These are phyloP conservation scores for Hylaea fasciaria DNA, from an alignment of 2,888 invertebrate species.

Conservation along the genomic window DNA sequence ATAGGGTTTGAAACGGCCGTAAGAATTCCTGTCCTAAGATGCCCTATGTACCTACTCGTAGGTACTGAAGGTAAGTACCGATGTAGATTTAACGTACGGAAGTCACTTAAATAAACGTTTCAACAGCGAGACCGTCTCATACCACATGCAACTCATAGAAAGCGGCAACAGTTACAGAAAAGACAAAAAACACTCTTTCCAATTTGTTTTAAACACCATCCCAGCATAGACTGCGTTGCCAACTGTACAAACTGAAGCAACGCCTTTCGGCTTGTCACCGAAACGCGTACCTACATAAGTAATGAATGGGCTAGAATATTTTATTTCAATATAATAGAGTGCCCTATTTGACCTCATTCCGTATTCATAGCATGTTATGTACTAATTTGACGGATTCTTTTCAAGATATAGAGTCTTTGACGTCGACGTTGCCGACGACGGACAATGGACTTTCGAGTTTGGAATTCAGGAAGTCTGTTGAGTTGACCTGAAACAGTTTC, in stretches of 20 bases:
- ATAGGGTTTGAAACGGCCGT: too few relatives aligned
- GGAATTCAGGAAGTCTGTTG: conserved; percentile 41
- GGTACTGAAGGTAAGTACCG: too few relatives aligned
- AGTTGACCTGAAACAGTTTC: conserved; percentile 19
- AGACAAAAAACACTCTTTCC: conserved; percentile 56
- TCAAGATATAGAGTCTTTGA: conserved; percentile 77
- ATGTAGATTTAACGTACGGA: conserved; percentile 30
- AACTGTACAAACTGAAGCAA: conserved; percentile 79
- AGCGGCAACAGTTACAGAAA: conserved; percentile 49
- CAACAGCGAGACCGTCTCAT: conserved; percentile 24
- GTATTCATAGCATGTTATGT: conserved; percentile 81
- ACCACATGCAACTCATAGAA: conserved; percentile 31
- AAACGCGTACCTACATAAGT: conserved; percentile 63
- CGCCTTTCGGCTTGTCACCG: conserved; percentile 75
- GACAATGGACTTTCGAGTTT: conserved; percentile 51
- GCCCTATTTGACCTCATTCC: conserved; percentile 82
- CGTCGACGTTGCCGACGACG: conserved; percentile 64
- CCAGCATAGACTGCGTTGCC: conserved; percentile 62
- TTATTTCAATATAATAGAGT: conserved; percentile 81
- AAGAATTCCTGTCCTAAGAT: too few relatives aligned
- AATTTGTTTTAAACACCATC: conserved; percentile 63
- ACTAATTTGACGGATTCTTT: conserved; percentile 82
- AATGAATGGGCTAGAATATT: conserved; percentile 83
- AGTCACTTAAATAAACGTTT: conserved; percentile 34
- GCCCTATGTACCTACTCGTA: too few relatives aligned